Conservation (phyloP, 1,140 invertebrate genomes). For the Aphis gossypii region DNA sequence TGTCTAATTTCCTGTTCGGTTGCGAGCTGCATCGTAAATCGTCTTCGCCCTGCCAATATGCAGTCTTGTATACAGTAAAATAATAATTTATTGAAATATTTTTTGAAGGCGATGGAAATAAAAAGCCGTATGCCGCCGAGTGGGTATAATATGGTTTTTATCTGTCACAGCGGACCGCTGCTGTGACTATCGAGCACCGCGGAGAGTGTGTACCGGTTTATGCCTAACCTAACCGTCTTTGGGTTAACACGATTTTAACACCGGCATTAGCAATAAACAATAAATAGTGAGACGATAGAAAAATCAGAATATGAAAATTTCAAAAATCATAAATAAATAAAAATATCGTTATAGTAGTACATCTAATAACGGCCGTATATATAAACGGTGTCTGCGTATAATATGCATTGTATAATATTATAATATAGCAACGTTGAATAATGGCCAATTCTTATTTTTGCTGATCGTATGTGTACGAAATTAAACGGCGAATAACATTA, state of each 20-base stretch:
- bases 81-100: background rate
- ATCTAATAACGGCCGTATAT: background rate
- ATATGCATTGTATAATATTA: background rate
- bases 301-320: background rate
- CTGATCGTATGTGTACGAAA: background rate
- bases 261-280: background rate
- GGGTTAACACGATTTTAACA: background rate
- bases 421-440: background rate
- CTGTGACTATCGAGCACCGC: background rate
- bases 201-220: background rate
- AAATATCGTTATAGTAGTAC: background rate
- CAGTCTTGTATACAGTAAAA: background rate
- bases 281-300: background rate
- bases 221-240: background rate
- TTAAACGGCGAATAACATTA: background rate
- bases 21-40: background rate
- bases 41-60: no score
- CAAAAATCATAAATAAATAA: background rate
- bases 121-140: background rate
- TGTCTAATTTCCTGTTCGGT: background rate
- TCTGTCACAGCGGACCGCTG: background rate
- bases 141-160: background rate
- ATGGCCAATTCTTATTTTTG: background rate
- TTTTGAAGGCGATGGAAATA: background rate
- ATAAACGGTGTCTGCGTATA: background rate